Base-by-base conservation (phyloP, 2,888 invertebrate species). In the Napeogenes inachia region DNA sequence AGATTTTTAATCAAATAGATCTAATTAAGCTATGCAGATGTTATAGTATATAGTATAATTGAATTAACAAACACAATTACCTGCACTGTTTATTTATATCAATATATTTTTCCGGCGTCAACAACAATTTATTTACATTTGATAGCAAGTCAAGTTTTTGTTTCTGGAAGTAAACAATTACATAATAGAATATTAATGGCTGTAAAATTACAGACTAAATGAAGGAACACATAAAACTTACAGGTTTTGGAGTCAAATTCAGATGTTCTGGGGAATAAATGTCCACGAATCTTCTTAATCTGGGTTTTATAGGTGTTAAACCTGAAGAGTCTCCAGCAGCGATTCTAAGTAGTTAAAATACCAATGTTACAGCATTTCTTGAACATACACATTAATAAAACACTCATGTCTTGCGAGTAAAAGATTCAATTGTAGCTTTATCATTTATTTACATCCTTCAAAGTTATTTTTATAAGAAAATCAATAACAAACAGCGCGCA, bases 401-500 rank as follows among this genome's bases (percentile, higher is more conserved):
- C 47, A 60, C 54, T 53, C 47, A 59, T 61, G 35, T 57, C 56
- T 61, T 61, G 73, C 68, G 72, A 77, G 70, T 69, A 73, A 80
- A 79, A 79, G 73, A 75, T 70, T 78, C 78, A 78, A 79, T 75
- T 78, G 75, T 69, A 74, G 71, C 78, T 80, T 81, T 79, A 84
- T 87, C 85, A 87, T 90, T 91, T 91, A 91, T 91, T 91, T 91
- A 91, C 89, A 89, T 87, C 83, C 75, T 79, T 74, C 79, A 75
- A 80, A 80, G 79, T 84, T 89, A 89, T 87, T 89, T 88, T 87
- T 76, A 84, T 82, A 75, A 74, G 78, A 90, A 90, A 91, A 91
- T 91, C 91, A 87, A 91, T 91, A 91, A 79, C 75, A 74, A 82
- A 74, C 55, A 87, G 88, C 89, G 89, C 88, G 89, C 79, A 87